Evolutionary conservation across 2,888 invertebrate genomes (phyloP), one percentile per base, ranked within the genome.

Genomic region (Sesamia inferens): DNA sequence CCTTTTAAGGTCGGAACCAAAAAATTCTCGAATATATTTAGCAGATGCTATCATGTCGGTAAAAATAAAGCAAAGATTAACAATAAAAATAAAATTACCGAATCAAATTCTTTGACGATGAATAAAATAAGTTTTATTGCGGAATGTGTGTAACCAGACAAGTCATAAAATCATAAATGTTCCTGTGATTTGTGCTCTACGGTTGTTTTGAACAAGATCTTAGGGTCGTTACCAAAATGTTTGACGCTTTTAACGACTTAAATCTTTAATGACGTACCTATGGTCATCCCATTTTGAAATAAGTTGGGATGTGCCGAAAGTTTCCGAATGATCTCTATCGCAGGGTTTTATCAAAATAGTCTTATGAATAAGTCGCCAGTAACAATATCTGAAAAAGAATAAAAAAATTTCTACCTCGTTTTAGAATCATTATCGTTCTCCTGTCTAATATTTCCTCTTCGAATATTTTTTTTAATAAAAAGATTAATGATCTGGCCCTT

Each of bases 81-180:
- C 5, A 14, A 66, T 22, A 59, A 59, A 58, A 42, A 14, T 62
- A 47, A 57, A 48, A 48, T 31, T n/a, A 5, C 8, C 6, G 2
- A 61, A 24, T 55, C 10, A 24, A 59, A 71, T 64, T 31, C 14
- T 51, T 54, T 55, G 22, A 42, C 47, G 42, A 47, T 54, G 14
- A 42, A 64, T 64, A 71, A 55, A 24, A 47, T 8, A 48, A 48
- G 6, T 0, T 78, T 71, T 79, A 57, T 5, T n/a, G 4, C 54
- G 47, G 11, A 39, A 44, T 61, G 54, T 44, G 62, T 79, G 63
- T 48, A 67, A 13, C 63, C 79, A 63, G 44, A 79, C 31, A 65
- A 67, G 54, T 65, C 74, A 48, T 68, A 64, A 68, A 79, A 4
- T 74, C 67, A 42, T 75, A 68, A 44, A 76, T 67, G 76, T 58